These are phyloP conservation scores for Ellobius talpinus DNA, from an alignment of 2,113 vertebrate species.

Conservation along the genomic window DNA sequence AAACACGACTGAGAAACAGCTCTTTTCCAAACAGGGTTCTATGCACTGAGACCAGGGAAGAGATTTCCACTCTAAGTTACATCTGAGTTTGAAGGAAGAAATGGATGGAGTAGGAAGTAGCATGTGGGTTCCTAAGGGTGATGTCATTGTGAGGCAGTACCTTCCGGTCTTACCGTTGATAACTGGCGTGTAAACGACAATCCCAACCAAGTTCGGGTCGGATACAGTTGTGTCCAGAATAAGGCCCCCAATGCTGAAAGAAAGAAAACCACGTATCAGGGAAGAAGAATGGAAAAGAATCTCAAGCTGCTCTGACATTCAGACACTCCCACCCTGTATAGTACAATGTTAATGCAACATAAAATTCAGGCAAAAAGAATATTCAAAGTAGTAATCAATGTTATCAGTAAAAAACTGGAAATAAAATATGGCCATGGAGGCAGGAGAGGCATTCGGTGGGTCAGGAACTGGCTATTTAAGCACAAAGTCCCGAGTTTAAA, in stretches of 20 bases:
- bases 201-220: conserved; percentile 96
- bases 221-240: conserved; percentile 99
- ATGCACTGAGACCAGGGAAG: not conserved
- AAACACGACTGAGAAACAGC: not conserved
- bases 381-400: conserved; percentile 39
- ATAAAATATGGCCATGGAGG: not conserved
- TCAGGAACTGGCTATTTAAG: not conserved
- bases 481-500: not conserved
- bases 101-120: not conserved
- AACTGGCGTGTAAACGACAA: conserved; percentile 98
- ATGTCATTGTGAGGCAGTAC: not conserved
- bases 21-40: conserved; percentile 11
- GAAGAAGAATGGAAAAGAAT: not conserved
- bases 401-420: conserved; percentile 10
- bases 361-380: not conserved
- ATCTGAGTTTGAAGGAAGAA: not conserved
- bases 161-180: conserved; percentile 94
- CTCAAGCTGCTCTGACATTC: not conserved
- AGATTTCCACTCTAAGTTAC: not conserved
- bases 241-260: conserved; percentile 96
- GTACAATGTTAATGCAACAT: not conserved
- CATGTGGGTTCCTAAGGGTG: not conserved
- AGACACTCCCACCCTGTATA: not conserved
- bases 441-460: not conserved
- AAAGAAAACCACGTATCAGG: conserved; percentile 73